Evolutionary conservation across 2,797 vertebrate genomes (phyloP).

Genomic region (Pseudochirops corinnae): DNA sequence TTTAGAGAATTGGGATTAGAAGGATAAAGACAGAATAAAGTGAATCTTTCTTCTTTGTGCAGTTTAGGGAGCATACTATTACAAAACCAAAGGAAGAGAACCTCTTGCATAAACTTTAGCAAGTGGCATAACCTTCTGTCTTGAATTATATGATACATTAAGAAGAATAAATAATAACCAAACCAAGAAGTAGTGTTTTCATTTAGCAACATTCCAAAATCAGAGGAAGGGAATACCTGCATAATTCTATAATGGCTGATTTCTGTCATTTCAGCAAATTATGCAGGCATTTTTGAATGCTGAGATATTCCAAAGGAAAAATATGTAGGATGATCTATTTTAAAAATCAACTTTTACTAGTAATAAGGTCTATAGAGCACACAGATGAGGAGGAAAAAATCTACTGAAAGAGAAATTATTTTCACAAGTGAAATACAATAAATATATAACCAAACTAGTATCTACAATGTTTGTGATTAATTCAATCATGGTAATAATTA

Average conservation of each 20-base stretch:
- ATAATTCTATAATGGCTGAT: constrained; percentile 21
- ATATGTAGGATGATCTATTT: not conserved
- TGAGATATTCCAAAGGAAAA: not conserved
- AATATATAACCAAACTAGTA: constrained; percentile 4
- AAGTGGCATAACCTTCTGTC: not conserved
- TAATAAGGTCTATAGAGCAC: not conserved
- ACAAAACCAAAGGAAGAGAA: not conserved
- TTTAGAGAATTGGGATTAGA: not conserved
- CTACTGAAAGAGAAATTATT: not conserved
- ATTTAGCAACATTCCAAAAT: not conserved
- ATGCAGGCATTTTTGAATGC: not conserved
- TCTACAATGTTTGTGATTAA: not conserved
- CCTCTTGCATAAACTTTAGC: not conserved
- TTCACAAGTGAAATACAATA: not conserved
- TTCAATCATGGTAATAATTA: not conserved
- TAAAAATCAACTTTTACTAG: constrained; percentile 2
- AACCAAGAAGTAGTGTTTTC: not conserved
- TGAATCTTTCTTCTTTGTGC: no score
- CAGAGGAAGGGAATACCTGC: not conserved
- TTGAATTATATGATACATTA: not conserved
- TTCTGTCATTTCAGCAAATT: not conserved
- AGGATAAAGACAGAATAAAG: not conserved
- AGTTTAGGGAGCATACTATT: not conserved
- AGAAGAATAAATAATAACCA: not conserved
- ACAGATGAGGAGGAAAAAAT: not conserved